phyloP scores from a whole-genome alignment of 2,797 vertebrate species.

The Danio albolineatus region DNA sequence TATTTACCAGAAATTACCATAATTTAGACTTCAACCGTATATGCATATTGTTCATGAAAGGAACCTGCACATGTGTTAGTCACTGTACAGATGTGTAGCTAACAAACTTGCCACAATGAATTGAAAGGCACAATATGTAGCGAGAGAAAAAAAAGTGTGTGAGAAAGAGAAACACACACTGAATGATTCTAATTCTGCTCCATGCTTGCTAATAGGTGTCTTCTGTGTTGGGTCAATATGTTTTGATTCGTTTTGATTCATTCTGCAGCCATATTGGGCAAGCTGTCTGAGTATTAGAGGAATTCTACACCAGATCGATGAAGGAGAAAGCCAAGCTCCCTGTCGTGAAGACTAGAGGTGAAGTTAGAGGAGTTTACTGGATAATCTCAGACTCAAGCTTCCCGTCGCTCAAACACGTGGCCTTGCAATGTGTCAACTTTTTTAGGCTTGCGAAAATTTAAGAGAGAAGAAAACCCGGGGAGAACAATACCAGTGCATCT shows the following conservation, averaged over 20 bases:
- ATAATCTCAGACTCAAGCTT: neutral
- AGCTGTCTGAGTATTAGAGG: neutral
- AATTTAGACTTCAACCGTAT: too few relatives aligned
- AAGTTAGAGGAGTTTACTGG: neutral
- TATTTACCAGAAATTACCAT: too few relatives aligned
- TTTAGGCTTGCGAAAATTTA: neutral
- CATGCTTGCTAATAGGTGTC: neutral
- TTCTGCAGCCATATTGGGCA: neutral
- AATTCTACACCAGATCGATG: neutral
- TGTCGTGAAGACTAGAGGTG: neutral
- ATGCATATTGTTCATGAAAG: too few relatives aligned
- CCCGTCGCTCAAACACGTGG: neutral
- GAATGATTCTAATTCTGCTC: neutral
- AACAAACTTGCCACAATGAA: too few relatives aligned
- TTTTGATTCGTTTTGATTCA: neutral
- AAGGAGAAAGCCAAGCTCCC: neutral
- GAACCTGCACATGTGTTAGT: too few relatives aligned
- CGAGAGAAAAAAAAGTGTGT: too few relatives aligned
- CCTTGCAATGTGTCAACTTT: neutral
- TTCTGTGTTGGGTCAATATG: neutral
- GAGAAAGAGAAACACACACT: too few relatives aligned
- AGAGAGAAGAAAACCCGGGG: neutral
- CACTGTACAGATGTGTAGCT: too few relatives aligned
- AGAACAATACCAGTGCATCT: slow-evolving; percentile 11
- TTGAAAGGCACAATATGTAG: too few relatives aligned